phyloP scores from a whole-genome alignment of 2,113 vertebrate species.

The Syngnathus typhle region DNA sequence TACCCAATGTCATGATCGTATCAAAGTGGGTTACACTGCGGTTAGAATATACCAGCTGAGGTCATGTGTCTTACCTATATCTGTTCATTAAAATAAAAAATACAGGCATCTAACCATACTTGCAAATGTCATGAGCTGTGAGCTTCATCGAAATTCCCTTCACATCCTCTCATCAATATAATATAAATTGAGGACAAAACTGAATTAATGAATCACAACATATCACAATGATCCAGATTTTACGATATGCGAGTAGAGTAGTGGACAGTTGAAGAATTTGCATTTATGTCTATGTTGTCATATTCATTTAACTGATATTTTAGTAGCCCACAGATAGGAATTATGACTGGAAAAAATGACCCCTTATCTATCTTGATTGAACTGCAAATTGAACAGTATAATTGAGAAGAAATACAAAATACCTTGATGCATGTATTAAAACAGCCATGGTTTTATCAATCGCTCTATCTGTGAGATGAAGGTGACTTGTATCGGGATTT shows the following conservation, averaged over 20 bases:
- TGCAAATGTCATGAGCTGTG: background rate
- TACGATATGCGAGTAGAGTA: background rate
- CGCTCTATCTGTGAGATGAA: conserved; percentile 15
- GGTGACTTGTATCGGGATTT: conserved; percentile 26
- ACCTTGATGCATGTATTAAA: background rate
- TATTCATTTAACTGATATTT: background rate
- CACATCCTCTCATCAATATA: background rate
- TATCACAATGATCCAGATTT: background rate
- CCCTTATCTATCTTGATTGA: background rate
- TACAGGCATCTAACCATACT: background rate
- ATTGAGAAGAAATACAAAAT: background rate
- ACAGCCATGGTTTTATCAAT: background rate
- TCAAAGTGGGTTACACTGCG: no score
- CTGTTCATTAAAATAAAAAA: no score
- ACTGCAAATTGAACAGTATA: background rate
- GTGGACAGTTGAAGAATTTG: background rate
- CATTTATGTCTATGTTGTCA: background rate
- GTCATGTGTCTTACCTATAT: background rate
- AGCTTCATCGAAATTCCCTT: background rate
- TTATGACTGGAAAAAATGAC: background rate
- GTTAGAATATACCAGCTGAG: no score
- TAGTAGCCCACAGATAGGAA: background rate
- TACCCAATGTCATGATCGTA: no score
- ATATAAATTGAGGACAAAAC: background rate
- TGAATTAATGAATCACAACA: background rate